Conservation (phyloP, 2,797 vertebrate genomes). For the Glyptemys insculpta region DNA sequence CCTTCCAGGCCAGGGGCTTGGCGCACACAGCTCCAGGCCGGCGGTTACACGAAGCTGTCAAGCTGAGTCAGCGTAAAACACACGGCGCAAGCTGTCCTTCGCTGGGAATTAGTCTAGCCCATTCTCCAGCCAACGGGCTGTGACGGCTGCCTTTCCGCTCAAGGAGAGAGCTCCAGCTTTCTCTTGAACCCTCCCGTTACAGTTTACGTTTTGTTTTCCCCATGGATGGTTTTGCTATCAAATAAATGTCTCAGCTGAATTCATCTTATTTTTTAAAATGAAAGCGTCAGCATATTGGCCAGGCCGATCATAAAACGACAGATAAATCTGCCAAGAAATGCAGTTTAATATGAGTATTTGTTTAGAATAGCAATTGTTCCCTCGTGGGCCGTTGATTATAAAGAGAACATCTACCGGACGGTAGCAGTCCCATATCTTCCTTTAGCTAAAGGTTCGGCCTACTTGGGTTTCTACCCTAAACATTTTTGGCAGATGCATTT, state of each 20-base stretch:
- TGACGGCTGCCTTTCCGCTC: neutral
- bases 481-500: neutral
- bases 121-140: neutral
- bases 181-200: neutral
- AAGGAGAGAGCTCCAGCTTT: neutral
- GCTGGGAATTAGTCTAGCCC: neutral
- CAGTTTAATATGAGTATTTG: neutral
- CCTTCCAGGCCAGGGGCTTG: neutral
- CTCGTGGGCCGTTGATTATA: neutral
- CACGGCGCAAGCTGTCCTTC: neutral
- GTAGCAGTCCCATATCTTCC: neutral
- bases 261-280: slow-evolving; percentile 38
- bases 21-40: neutral
- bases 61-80: neutral
- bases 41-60: too few relatives aligned
- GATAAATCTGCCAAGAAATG: neutral
- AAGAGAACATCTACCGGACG: neutral
- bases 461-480: neutral
- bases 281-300: slow-evolving; percentile 4
- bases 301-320: neutral
- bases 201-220: neutral
- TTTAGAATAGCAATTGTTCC: neutral
- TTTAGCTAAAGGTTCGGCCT: neutral
- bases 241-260: slow-evolving; percentile 29
- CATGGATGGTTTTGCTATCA: neutral